Evolutionary conservation across 2,797 vertebrate species (phyloP).

Genomic region (Cynodonichthys magdalenae): DNA sequence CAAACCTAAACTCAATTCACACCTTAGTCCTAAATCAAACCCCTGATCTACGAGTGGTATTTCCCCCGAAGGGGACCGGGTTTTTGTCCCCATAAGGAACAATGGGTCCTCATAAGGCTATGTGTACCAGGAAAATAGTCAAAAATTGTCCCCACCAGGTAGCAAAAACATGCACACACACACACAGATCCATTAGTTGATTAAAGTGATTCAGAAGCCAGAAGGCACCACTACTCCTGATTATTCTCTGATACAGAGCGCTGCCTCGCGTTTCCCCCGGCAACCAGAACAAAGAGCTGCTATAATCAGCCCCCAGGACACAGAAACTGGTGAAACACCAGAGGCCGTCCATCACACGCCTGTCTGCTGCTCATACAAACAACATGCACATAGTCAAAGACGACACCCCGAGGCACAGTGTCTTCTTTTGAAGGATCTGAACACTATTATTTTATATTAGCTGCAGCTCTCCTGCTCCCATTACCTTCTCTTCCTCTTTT

Average conservation of each 20-base stretch:
- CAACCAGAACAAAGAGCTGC: constrained; percentile 65
- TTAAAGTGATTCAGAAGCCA: constrained; percentile 64
- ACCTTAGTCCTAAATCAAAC: too few species aligned
- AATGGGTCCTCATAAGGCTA: too few species aligned
- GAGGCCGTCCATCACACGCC: constrained; percentile 16
- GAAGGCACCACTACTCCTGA: constrained; percentile 79
- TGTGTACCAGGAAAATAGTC: too few species aligned
- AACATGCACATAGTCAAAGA: constrained; percentile 30
- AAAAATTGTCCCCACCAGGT: too few species aligned
- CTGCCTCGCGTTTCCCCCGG: constrained; percentile 53
- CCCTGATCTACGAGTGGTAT: too few species aligned
- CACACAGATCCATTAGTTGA: constrained; percentile 76
- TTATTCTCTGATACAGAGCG: constrained; percentile 71
- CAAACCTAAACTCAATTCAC: too few species aligned
- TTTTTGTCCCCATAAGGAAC: too few species aligned
- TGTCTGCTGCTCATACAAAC: constrained; percentile 32
- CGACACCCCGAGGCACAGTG: constrained; percentile 33
- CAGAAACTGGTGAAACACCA: constrained; percentile 21
- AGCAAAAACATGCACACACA: too few species aligned
- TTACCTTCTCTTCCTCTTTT: not conserved
- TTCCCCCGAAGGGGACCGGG: too few species aligned
- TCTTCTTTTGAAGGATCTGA: constrained; percentile 41
- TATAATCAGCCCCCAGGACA: constrained; percentile 42
- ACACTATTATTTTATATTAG: too few species aligned
- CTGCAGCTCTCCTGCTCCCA: not conserved